Evolutionary conservation across 1,140 invertebrate species (phyloP), one percentile per base, ranked within the genome.

Genomic region (Musca vetustissima): DNA sequence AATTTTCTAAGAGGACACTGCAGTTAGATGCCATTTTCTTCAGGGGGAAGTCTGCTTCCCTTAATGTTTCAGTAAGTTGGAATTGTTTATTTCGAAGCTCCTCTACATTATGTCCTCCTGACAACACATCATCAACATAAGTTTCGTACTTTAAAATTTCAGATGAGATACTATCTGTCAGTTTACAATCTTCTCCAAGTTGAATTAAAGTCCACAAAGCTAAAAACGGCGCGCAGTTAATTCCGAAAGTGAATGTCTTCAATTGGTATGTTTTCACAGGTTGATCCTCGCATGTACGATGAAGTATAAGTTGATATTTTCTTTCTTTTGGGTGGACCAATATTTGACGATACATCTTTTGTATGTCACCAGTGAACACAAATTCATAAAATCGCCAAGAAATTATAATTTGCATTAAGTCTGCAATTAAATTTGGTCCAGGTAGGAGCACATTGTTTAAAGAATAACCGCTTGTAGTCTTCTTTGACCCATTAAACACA

Each of bases 301-400:
- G 57, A 57, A 68, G 7, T 21, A 57, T 59, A 4, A 28, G 52
- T 43, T 68, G 66, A 48, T 55, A 57, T 11, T 17, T 1, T 9
- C 17, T 22, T 47, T 59, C 22, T 14, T 47, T 57, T 11, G 21
- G 7, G 47, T 59, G 17, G 1, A 69, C 25, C 22, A 66, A 55
- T 32, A 57, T 70, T 28, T 70, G 50, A 4, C 52, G 64, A 22
- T 66, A 70, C 64, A 70, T 65, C 48, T 69, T 36, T 53, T 57
- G 15, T 17, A 66, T 69, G 25, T 66, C 49, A 6, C 49, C 52
- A 19, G 25, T 49, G 22, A 66, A 66, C 4, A 66, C 64, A 43
- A 36, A 68, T 47, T 59, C 17, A 28, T 43, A 68, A 17, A 57
- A 25, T 15, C 53, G 25, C 52, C 52, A 68, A 19, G 17, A 14